Evolutionary conservation across 2,113 vertebrate genomes (phyloP).

Genomic region (Vulpes lagopus): DNA sequence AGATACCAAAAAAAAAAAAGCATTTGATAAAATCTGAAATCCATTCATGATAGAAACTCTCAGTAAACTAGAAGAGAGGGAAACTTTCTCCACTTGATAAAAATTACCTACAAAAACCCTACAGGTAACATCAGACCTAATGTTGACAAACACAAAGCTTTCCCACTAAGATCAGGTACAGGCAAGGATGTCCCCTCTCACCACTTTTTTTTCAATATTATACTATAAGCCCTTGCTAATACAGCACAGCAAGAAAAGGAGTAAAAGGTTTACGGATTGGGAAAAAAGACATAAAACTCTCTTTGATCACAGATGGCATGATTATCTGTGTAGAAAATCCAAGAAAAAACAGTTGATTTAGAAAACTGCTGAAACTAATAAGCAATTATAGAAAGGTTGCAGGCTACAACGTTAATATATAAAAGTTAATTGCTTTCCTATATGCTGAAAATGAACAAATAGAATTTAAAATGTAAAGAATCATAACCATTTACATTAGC

Average conservation of each 20-base stretch:
- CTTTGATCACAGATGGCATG: background rate
- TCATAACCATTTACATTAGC: background rate
- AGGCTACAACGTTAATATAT: background rate
- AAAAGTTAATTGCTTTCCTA: background rate
- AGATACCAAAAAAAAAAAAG: background rate
- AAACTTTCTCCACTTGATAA: background rate
- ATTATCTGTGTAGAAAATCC: too few relatives aligned
- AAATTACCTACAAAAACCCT: background rate
- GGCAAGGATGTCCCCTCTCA: background rate
- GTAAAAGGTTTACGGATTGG: background rate
- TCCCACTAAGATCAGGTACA: background rate
- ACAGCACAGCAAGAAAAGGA: background rate
- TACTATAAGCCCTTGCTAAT: background rate
- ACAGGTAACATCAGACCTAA: background rate
- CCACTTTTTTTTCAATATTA: background rate
- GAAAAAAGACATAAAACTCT: background rate
- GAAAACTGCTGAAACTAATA: background rate
- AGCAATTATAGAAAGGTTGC: background rate
- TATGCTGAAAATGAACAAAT: background rate
- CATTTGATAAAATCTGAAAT: background rate
- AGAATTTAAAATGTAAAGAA: background rate
- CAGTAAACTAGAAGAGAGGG: background rate
- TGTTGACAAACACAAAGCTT: background rate
- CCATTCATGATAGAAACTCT: background rate
- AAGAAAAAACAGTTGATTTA: background rate